Conservation (phyloP, 2,888 invertebrate genomes). For the Leptopilina myrica region DNA sequence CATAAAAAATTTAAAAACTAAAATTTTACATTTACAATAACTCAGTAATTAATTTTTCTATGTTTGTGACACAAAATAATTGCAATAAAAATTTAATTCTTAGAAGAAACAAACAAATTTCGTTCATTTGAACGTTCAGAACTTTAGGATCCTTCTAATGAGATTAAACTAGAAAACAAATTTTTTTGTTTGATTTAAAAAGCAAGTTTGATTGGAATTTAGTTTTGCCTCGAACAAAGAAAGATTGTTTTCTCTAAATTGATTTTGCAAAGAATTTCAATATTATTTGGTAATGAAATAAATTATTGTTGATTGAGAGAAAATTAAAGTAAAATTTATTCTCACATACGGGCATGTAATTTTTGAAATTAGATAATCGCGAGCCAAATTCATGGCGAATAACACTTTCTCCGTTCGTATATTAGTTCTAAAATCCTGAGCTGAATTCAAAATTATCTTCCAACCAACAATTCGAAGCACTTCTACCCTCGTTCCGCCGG, state of each 20-base stretch:
- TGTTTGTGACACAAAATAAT: too few relatives aligned
- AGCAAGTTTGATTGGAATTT: too few relatives aligned
- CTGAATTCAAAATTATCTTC: conserved; percentile 56
- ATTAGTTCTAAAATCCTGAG: conserved; percentile 58
- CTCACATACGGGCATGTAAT: conserved; percentile 53
- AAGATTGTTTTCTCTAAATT: conserved; percentile 59
- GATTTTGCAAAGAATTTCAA: conserved; percentile 72
- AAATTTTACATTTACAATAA: too few relatives aligned
- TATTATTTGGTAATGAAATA: conserved; percentile 68
- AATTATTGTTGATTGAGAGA: conserved; percentile 53
- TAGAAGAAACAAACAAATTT: too few relatives aligned
- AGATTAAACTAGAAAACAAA: too few relatives aligned
- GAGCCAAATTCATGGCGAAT: conserved; percentile 60
- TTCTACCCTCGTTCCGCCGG: conserved; percentile 30
- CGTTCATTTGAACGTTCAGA: too few relatives aligned
- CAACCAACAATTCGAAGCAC: not conserved
- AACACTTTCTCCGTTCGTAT: conserved; percentile 58
- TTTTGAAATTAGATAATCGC: conserved; percentile 64
- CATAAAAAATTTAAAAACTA: too few relatives aligned
- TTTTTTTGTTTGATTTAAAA: too few relatives aligned
- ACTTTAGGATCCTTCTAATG: too few relatives aligned
- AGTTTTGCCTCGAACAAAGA: too few relatives aligned
- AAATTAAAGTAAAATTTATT: conserved; percentile 55
- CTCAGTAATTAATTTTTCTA: too few relatives aligned
- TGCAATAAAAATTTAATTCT: too few relatives aligned